A percentile compares a stretch with the other conserved stretches of the same genome.
phyloP scores from a whole-genome alignment of 2,888 invertebrate species.

The Callyntrura sp. region DNA sequence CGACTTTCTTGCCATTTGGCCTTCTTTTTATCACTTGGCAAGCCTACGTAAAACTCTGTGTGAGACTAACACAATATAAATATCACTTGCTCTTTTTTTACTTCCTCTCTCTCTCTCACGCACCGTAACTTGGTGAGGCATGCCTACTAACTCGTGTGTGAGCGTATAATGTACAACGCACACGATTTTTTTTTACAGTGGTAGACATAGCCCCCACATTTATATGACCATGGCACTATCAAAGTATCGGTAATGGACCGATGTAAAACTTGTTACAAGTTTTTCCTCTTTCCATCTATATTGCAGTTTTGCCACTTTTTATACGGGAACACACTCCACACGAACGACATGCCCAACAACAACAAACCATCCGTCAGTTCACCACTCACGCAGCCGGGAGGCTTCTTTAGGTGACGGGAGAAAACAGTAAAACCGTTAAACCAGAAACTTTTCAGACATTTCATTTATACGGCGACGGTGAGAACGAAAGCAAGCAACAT shows the following conservation, averaged over 20 bases:
- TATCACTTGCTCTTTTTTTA: neutral
- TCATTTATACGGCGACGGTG: slow-evolving; percentile 37
- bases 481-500: too few relatives aligned
- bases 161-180: slow-evolving; percentile 10
- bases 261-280: slow-evolving; percentile 65
- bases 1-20: slow-evolving; percentile 51
- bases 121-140: too few relatives aligned
- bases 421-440: slow-evolving; percentile 19
- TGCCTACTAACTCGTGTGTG: too few relatives aligned
- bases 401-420: slow-evolving; percentile 39
- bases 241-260: slow-evolving; percentile 62
- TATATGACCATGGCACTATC: neutral
- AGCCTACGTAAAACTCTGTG: too few relatives aligned
- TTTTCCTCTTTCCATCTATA: slow-evolving; percentile 53
- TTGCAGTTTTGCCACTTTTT: slow-evolving; percentile 46
- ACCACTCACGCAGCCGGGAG: slow-evolving; percentile 54
- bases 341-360: slow-evolving; percentile 6
- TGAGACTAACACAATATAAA: too few relatives aligned
- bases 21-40: slow-evolving; percentile 54
- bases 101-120: neutral
- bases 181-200: neutral
- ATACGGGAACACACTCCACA: neutral
- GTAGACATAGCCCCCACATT: neutral
- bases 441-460: slow-evolving; percentile 43
- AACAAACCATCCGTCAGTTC: slow-evolving; percentile 54